Conservation (phyloP, 2,113 vertebrate genomes). For the Apaloderma vittatum region DNA sequence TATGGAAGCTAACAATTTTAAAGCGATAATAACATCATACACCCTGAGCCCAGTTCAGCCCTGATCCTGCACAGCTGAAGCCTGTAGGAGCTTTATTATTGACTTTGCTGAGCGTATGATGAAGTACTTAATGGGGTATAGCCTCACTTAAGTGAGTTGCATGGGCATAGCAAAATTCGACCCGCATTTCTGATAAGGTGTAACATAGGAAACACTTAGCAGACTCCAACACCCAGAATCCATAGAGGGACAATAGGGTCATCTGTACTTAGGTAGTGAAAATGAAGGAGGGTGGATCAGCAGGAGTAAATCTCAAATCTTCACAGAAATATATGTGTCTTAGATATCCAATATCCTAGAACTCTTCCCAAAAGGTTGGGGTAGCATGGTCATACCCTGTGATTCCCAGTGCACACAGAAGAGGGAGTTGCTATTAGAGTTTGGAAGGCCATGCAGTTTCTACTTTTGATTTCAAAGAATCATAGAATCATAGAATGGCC, state of each 20-base stretch:
- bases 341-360: accelerated
- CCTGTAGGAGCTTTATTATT: not conserved
- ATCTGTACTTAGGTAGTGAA: not conserved
- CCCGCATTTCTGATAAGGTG: not conserved
- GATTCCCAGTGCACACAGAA: constrained; percentile 63
- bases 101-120: not conserved
- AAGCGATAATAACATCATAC: not conserved
- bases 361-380: not conserved
- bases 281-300: not conserved
- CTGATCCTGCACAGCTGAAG: not conserved
- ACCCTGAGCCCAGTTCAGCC: not conserved
- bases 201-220: not conserved
- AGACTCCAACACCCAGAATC: not conserved
- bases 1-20: not conserved
- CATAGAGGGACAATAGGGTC: accelerated
- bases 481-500: no score
- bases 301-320: not conserved
- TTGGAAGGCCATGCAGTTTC: not conserved
- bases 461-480: not conserved
- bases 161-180: not conserved
- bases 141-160: not conserved
- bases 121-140: not conserved
- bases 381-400: not conserved
- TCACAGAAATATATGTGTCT: not conserved
- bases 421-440: constrained; percentile 65